Base-by-base conservation (phyloP, 2,888 invertebrate genomes). In the Diloba caeruleocephala region DNA sequence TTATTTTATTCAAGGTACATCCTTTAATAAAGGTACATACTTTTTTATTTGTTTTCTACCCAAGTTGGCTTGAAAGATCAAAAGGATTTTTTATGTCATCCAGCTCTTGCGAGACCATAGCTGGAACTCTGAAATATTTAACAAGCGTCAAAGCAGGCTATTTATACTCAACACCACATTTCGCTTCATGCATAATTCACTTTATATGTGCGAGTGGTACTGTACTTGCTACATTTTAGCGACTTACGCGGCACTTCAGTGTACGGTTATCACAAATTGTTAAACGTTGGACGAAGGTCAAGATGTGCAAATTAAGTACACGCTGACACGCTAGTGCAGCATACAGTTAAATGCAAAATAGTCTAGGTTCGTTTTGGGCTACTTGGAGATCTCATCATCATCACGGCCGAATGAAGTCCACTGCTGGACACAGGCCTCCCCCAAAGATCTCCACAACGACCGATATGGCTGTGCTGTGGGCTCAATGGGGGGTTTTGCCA, bases 121-220 rank as follows among this genome's bases (percentile, higher is more conserved):
- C 32, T 17, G 15, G 6, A 6, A 21, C 37, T 15, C 50, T 53
- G 32, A 59, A 71, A 59, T 71, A 67, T 69, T 62, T 46, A 65
- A 45, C 36, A 32, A 31, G 32, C 49, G 17, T 41, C 55, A 55
- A 46, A 68, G 28, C 56, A 57, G 65, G 32, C 19, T n/a, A 66
- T 66, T 62, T 45, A 46, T 65, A 69, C 29, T 32, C 59, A 51
- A 38, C 57, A 34, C 31, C 41, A 53, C 57, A 60, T 55, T 51
- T 43, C 21, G 10, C 15, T 46, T 42, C 37, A 60, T 67, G 41
- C 33, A 67, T 70, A 52, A 69, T 69, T 69, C 60, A 71, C 42
- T 28, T 23, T 19, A 46, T 58, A 54, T 53, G 31, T 26, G 28
- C 26, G 37, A 28, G 25, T 28, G n/a, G n/a, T 38, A 13, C 14